These are phyloP conservation scores for Dallia pectoralis DNA, from an alignment of 2,797 vertebrate genomes.

Conservation along the genomic window DNA sequence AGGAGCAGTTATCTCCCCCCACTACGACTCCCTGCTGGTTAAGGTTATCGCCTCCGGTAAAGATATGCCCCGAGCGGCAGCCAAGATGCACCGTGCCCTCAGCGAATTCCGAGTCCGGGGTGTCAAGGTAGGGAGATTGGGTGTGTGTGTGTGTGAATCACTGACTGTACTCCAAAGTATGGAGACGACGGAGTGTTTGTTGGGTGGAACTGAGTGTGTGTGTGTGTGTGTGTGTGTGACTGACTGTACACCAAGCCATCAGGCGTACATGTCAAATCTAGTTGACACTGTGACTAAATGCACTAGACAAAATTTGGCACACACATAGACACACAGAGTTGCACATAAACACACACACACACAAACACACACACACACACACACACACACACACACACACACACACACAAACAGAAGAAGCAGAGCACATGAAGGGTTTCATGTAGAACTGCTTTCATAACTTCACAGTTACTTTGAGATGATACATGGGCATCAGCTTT, in stretches of 20 bases:
- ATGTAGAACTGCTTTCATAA: neutral
- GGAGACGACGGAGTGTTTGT: neutral
- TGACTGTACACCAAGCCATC: neutral
- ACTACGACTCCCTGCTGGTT: slow-evolving; percentile 93
- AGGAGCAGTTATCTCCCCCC: slow-evolving; percentile 89
- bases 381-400: neutral
- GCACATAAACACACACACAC: too few species aligned
- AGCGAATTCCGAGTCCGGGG: slow-evolving; percentile 91
- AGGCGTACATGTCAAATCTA: neutral
- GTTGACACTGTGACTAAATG: neutral
- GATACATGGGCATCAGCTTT: neutral
- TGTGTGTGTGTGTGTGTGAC: neutral
- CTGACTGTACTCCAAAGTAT: too few species aligned
- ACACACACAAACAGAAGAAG: neutral
- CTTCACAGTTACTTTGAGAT: neutral
- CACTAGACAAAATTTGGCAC: too few species aligned
- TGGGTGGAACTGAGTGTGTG: neutral
- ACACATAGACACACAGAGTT: too few species aligned
- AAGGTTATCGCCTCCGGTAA: slow-evolving; percentile 93
- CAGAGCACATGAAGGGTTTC: neutral
- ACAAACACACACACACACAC: neutral
- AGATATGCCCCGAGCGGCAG: slow-evolving; percentile 83
- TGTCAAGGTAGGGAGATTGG: slow-evolving; percentile 80
- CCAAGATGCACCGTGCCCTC: slow-evolving; percentile 92
- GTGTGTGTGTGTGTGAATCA: neutral